Evolutionary conservation across 1,140 invertebrate genomes (phyloP).

Genomic region (Brachionus koreanus): DNA sequence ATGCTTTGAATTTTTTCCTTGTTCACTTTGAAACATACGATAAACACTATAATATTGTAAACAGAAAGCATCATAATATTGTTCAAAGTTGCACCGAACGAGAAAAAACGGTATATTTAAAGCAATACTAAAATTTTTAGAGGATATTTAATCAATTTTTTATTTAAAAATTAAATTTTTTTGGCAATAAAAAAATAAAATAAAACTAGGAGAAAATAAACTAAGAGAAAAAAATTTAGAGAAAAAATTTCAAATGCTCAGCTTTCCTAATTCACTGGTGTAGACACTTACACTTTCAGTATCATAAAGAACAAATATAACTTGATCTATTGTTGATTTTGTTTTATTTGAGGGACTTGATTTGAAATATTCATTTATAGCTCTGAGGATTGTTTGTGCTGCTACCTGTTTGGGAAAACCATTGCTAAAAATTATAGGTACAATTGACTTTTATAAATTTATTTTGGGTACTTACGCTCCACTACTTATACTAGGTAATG

Average conservation of each 20-base stretch:
- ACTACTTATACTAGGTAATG: slow-evolving; percentile 61
- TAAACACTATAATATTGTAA: too few relatives aligned
- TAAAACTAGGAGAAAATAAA: too few relatives aligned
- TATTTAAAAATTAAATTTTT: too few relatives aligned
- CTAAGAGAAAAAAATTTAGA: too few relatives aligned
- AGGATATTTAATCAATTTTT: too few relatives aligned
- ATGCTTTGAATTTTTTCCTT: too few relatives aligned
- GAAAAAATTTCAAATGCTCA: background rate
- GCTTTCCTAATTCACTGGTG: slow-evolving; percentile 59
- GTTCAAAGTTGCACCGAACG: too few relatives aligned
- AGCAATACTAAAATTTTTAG: too few relatives aligned
- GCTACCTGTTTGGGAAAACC: slow-evolving; percentile 64
- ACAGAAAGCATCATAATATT: too few relatives aligned
- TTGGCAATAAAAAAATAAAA: too few relatives aligned
- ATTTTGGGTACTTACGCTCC: slow-evolving; percentile 58
- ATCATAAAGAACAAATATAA: slow-evolving; percentile 64
- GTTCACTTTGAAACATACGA: too few relatives aligned
- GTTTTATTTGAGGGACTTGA: background rate
- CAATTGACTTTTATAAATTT: background rate
- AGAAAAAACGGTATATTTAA: too few relatives aligned
- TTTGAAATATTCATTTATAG: slow-evolving; percentile 27
- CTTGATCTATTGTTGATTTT: slow-evolving; percentile 57
- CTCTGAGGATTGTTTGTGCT: slow-evolving; percentile 61
- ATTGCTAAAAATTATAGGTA: slow-evolving; percentile 55
- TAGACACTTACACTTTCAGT: slow-evolving; percentile 63